A percentile compares a stretch with the other conserved stretches of the same genome.
Evolutionary conservation across 2,797 vertebrate species (phyloP).

Genomic region (Vipera ursinii): DNA sequence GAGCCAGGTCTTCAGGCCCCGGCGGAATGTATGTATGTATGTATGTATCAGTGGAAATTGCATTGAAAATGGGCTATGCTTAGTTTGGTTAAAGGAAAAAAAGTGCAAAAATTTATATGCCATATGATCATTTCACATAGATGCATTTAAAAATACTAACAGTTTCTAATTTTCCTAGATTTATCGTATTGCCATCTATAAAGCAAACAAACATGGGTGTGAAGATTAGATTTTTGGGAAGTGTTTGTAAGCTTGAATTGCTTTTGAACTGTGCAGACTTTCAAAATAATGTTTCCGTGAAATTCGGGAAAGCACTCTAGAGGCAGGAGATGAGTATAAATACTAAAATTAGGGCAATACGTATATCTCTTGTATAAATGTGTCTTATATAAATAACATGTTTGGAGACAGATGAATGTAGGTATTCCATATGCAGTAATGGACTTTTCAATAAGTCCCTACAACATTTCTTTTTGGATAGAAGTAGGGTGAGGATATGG

Average conservation of each 20-base stretch:
- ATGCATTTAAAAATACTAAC: neutral
- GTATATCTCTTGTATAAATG: neutral
- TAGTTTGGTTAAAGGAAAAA: neutral
- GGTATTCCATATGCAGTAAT: neutral
- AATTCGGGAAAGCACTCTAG: neutral
- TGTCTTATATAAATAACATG: neutral
- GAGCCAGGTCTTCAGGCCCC: no score
- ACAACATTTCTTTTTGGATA: neutral
- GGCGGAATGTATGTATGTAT: no score
- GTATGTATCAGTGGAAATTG: neutral
- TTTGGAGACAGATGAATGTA: neutral
- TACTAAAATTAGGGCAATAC: neutral
- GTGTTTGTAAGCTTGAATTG: neutral
- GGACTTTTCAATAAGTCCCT: neutral
- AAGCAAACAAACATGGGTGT: neutral
- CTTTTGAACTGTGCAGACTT: neutral
- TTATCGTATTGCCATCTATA: neutral
- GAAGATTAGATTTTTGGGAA: neutral
- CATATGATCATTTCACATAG: neutral
- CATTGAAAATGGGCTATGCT: neutral
- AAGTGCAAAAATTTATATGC: neutral
- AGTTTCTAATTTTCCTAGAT: neutral
- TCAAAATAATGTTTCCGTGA: neutral
- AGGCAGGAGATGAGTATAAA: neutral
- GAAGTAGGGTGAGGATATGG: neutral